Conservation (phyloP, 2,797 vertebrate species). For the Spinibarbus caldwelli region DNA sequence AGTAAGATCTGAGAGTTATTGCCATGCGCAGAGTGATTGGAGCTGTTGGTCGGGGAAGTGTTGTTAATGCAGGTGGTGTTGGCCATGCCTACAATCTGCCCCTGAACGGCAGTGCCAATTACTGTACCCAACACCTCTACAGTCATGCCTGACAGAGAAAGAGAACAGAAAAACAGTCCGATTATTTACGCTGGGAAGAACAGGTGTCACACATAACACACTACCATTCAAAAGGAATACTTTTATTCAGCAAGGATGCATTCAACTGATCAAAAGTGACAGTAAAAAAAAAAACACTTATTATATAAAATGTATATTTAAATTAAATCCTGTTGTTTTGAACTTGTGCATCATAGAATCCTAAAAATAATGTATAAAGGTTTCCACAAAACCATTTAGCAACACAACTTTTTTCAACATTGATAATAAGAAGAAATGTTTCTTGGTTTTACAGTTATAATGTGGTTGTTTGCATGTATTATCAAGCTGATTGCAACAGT, state of each 20-base stretch:
- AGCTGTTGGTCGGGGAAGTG: slow-evolving; percentile 63
- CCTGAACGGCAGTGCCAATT: slow-evolving; percentile 92
- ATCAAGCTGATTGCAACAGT: not conserved
- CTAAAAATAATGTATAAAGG: not conserved
- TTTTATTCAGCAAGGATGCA: not conserved
- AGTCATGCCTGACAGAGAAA: slow-evolving; percentile 85
- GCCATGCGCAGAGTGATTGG: slow-evolving; percentile 38
- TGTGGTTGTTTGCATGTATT: not conserved
- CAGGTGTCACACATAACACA: not conserved
- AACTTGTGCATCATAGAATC: not conserved
- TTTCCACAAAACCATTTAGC: not conserved
- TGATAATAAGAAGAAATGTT: not conserved
- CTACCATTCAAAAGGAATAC: not conserved
- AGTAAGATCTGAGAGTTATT: slow-evolving; percentile 74
- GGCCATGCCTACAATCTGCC: slow-evolving; percentile 89
- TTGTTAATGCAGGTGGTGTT: slow-evolving; percentile 79
- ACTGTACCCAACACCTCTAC: slow-evolving; percentile 92
- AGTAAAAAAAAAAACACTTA: not conserved
- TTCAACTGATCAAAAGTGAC: not conserved
- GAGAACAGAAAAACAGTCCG: not conserved
- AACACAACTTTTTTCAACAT: not conserved
- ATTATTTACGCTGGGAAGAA: not conserved
- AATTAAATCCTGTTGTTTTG: not conserved
- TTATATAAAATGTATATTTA: not conserved
- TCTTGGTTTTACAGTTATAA: not conserved